Evolutionary conservation across 2,797 vertebrate species (phyloP).

Genomic region (Acrocephalus scirpaceus): DNA sequence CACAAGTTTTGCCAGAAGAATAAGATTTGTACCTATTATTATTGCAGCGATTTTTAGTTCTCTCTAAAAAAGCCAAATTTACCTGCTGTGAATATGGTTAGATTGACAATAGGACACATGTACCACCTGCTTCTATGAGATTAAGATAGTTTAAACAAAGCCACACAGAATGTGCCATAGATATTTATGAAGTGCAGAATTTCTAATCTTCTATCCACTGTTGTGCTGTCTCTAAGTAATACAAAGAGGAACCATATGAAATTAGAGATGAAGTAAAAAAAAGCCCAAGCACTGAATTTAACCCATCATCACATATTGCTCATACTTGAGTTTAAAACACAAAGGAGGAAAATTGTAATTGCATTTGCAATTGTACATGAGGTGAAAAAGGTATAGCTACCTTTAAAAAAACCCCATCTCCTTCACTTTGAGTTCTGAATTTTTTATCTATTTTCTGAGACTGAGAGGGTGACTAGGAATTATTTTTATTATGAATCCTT

Average conservation of each 20-base stretch:
- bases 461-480: background rate
- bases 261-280: background rate
- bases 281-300: background rate
- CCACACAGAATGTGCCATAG: background rate
- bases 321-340: background rate
- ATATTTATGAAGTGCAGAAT: conserved; percentile 21
- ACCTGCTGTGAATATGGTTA: background rate
- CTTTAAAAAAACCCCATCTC: background rate
- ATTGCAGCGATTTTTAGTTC: background rate
- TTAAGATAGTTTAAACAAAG: conserved; percentile 43
- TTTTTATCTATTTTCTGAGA: background rate
- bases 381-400: background rate
- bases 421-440: background rate
- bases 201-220: background rate
- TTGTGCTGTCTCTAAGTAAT: background rate
- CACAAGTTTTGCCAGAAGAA: background rate
- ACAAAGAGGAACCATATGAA: background rate
- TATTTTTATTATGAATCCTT: background rate
- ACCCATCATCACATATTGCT: background rate
- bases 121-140: conserved; percentile 8
- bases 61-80: background rate
- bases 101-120: background rate
- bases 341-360: background rate
- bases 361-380: background rate
- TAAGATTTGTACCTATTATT: background rate